Evolutionary conservation across 2,113 vertebrate genomes (phyloP), one percentile per base, ranked within the genome.

Genomic region (Todiramphus chloris): DNA sequence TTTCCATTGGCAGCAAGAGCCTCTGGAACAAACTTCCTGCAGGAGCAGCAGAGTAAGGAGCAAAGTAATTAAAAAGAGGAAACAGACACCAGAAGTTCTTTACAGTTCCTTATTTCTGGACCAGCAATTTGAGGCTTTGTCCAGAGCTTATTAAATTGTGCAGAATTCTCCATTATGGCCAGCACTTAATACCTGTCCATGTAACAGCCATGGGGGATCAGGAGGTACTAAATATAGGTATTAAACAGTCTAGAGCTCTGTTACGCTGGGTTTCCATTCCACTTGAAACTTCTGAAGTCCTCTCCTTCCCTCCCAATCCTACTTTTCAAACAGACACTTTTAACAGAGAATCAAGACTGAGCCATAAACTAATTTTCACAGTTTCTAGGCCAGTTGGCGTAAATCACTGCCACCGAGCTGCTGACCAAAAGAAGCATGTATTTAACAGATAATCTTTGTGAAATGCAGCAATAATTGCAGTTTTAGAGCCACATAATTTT

Each of bases 141-240:
- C 73, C 95, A 89, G 94, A 90, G 48, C 73, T 96, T 89, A 58
- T 90, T 92, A 93, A 97, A 81, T 64, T 62, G 80, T 58, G 19
- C 44, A 60, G 73, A 81, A 68, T 68, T 93, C 90, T 81, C 79
- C 56, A 44, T n/a, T 66, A 74, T 93, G 83, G 53, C 76, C 86
- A 89, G 83, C 39, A 60, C 90, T 96, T 78, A 79, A 82, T 82
- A 15, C 28, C 73, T 92, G 80, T 82, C 89, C 70, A 24, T 58
- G 10, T 58, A 92, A 64, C 51, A 95, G 90, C 83, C 86, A 30
- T 8, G 0, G 4, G 80, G 80, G 86, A 92, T 44, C 48, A 82
- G 60, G 37, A 82, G 19, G 69, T 23, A 68, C 92, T 91, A 96
- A 94, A 92, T 92, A 89, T 92, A 95, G 85, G 24, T 37, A 64